Conservation (phyloP, 2,888 invertebrate genomes). For the Trypoxylon attenuatum region DNA sequence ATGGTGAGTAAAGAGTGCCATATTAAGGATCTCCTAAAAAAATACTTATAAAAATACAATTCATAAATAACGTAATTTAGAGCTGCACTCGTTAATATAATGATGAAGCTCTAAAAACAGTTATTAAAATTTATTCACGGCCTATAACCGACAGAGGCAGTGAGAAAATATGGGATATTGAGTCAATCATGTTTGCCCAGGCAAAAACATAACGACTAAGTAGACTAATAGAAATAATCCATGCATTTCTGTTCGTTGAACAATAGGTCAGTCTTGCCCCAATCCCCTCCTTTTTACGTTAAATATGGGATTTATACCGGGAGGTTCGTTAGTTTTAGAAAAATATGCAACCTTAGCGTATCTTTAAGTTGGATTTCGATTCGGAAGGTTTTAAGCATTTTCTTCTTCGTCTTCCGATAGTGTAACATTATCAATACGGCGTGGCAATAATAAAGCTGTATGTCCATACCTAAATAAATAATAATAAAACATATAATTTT, state of each 20-base stretch:
- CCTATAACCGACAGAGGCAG: constrained; percentile 19
- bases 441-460: constrained; percentile 68
- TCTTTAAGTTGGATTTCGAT: constrained; percentile 24
- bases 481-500: constrained; percentile 4
- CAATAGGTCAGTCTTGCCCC: constrained; percentile 66
- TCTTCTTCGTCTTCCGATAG: constrained; percentile 67
- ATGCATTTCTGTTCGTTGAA: constrained; percentile 58
- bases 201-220: constrained; percentile 38
- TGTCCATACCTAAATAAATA: constrained; percentile 65
- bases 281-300: constrained; percentile 63
- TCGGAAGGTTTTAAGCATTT: constrained; percentile 55
- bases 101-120: constrained; percentile 54
- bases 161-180: constrained; percentile 26
- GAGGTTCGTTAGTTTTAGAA: constrained; percentile 67
- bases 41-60: constrained; percentile 62
- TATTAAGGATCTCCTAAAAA: constrained; percentile 53
- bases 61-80: constrained; percentile 59
- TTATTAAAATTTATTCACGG: constrained; percentile 55
- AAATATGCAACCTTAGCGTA: constrained; percentile 39
- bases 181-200: constrained; percentile 30
- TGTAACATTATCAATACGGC: constrained; percentile 60
- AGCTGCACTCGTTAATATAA: constrained; percentile 60
- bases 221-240: constrained; percentile 54
- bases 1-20: constrained; percentile 35
- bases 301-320: constrained; percentile 48